Conservation (phyloP, 2,888 invertebrate genomes). For the Chymomyza fuscimana region DNA sequence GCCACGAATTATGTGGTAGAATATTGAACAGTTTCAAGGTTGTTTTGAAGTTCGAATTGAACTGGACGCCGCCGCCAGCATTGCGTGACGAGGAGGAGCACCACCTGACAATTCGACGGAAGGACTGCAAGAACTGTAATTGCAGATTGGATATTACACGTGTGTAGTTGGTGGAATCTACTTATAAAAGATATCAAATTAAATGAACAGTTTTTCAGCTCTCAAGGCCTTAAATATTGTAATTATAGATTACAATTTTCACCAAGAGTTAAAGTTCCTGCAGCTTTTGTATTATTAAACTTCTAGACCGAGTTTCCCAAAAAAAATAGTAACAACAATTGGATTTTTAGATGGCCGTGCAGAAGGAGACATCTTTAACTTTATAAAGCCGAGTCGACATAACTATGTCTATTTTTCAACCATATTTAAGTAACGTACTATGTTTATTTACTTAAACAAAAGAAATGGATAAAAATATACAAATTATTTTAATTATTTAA, state of each 20-base stretch:
- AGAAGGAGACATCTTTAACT: no score
- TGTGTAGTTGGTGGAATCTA: background rate
- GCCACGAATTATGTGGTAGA: conserved; percentile 67
- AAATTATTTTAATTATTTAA: no score
- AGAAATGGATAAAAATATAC: no score
- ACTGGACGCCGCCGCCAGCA: background rate
- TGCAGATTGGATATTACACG: background rate
- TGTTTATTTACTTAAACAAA: no score
- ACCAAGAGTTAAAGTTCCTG: no score
- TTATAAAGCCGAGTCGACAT: no score
- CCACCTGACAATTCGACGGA: background rate
- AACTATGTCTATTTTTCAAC: no score
- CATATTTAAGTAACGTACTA: no score
- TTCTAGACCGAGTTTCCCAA: no score
- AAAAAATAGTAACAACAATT: no score
- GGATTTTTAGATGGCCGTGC: no score
- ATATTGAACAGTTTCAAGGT: conserved; percentile 70
- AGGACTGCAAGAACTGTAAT: background rate
- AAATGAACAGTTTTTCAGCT: background rate
- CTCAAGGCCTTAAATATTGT: background rate
- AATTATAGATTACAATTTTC: background rate
- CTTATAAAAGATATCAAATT: background rate
- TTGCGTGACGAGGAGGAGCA: conserved; percentile 33
- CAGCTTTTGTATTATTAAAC: no score
- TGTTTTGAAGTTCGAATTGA: conserved; percentile 17